Evolutionary conservation across 2,797 vertebrate genomes (phyloP).

Genomic region (Coregonus sp.): DNA sequence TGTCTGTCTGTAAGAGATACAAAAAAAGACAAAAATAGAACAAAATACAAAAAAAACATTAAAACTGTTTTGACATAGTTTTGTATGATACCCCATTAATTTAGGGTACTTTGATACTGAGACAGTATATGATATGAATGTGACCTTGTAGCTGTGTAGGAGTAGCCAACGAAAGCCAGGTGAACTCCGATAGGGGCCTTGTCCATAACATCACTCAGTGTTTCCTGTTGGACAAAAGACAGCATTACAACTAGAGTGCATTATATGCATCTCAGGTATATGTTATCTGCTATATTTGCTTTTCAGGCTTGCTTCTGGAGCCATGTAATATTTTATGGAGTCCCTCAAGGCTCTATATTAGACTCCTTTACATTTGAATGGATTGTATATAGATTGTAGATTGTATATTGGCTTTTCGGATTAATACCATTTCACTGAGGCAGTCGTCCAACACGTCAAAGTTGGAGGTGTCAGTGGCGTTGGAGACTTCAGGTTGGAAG

Average conservation of each 20-base stretch:
- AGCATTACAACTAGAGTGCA: not conserved
- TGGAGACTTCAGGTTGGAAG: slow-evolving; percentile 77
- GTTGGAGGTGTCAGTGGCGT: slow-evolving; percentile 86
- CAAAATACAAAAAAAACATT: not conserved
- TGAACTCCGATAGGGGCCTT: slow-evolving; percentile 67
- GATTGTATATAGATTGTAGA: not conserved
- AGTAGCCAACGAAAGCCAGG: slow-evolving; percentile 77
- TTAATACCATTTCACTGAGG: slow-evolving; percentile 79
- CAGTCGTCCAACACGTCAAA: slow-evolving; percentile 85
- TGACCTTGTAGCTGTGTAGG: slow-evolving; percentile 76
- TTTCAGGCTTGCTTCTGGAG: not conserved
- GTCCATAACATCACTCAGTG: slow-evolving; percentile 63
- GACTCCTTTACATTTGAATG: not conserved
- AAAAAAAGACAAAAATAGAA: not conserved
- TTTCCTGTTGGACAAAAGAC: slow-evolving; percentile 59
- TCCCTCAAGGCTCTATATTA: not conserved
- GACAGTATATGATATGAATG: not conserved
- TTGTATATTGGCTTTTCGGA: not conserved
- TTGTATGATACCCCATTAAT: not conserved
- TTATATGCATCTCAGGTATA: not conserved
- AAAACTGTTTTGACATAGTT: not conserved
- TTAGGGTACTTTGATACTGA: not conserved
- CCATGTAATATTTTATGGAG: not conserved
- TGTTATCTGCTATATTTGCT: not conserved
- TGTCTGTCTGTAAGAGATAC: slow-evolving; percentile 59